These are phyloP conservation scores for Cinclus mexicanus DNA, from an alignment of 2,113 vertebrate species.

Conservation along the genomic window DNA sequence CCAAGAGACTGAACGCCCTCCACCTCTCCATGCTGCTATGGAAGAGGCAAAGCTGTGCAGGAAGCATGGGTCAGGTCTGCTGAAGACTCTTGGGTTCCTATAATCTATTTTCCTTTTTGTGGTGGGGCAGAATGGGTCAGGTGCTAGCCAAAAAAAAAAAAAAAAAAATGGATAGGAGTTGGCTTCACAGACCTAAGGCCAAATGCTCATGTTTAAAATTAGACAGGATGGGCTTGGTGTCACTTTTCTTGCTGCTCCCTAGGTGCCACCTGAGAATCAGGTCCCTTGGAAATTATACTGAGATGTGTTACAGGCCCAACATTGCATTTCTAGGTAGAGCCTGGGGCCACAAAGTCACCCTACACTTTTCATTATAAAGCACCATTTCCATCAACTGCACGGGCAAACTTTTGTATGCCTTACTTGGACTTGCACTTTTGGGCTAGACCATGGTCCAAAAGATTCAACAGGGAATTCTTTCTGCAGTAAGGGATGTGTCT, in stretches of 20 bases:
- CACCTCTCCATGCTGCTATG: rapidly evolving
- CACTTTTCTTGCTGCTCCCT: background rate
- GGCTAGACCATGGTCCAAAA: background rate
- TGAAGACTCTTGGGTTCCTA: background rate
- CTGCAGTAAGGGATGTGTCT: background rate
- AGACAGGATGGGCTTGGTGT: background rate
- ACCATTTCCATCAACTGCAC: background rate
- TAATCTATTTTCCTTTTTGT: background rate
- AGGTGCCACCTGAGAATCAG: background rate
- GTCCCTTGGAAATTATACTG: background rate
- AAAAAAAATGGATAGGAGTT: background rate
- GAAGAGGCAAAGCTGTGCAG: background rate
- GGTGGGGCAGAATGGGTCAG: background rate
- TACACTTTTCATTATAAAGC: background rate
- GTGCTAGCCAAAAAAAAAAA: background rate
- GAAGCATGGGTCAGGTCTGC: background rate
- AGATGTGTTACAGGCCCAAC: rapidly evolving
- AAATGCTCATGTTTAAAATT: background rate
- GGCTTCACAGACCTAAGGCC: background rate
- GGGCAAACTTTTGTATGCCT: rapidly evolving
- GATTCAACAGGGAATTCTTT: background rate
- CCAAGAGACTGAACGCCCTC: rapidly evolving
- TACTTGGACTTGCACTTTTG: background rate
- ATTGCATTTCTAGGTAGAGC: background rate
- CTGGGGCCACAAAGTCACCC: background rate